These are phyloP conservation scores for Damaliscus lunatus DNA, from an alignment of 2,113 vertebrate genomes.

Conservation along the genomic window DNA sequence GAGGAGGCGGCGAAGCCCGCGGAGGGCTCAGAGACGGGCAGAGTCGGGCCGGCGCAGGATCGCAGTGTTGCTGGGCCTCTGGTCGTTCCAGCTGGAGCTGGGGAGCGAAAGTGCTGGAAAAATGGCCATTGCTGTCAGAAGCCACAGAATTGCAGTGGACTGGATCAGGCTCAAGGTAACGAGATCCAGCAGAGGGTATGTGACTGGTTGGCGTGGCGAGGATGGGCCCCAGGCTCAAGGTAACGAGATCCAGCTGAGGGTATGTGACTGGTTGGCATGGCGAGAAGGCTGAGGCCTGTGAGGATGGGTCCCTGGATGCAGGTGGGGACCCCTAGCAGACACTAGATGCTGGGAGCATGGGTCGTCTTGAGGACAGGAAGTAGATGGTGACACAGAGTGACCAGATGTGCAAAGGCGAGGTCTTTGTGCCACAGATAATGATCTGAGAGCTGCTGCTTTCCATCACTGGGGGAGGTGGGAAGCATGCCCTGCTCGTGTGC, in stretches of 20 bases:
- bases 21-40: neutral
- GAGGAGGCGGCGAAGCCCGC: neutral
- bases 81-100: neutral
- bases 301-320: neutral
- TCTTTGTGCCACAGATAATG: neutral
- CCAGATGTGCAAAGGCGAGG: neutral
- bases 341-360: no score
- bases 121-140: neutral
- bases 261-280: neutral
- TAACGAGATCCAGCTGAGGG: neutral
- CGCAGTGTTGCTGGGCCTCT: neutral
- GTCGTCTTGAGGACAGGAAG: neutral
- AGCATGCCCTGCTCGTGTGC: accelerated
- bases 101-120: neutral
- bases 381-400: neutral
- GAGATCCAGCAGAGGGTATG: neutral
- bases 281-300: neutral
- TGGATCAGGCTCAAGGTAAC: neutral
- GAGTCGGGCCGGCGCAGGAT: neutral
- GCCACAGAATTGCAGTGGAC: neutral
- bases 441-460: neutral
- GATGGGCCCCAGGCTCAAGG: neutral
- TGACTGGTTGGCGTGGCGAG: neutral
- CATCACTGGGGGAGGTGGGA: neutral
- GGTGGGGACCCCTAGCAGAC: neutral